Evolutionary conservation across 2,113 vertebrate species (phyloP), one percentile per base, ranked within the genome.

Genomic region (Bagarius yarrelli): DNA sequence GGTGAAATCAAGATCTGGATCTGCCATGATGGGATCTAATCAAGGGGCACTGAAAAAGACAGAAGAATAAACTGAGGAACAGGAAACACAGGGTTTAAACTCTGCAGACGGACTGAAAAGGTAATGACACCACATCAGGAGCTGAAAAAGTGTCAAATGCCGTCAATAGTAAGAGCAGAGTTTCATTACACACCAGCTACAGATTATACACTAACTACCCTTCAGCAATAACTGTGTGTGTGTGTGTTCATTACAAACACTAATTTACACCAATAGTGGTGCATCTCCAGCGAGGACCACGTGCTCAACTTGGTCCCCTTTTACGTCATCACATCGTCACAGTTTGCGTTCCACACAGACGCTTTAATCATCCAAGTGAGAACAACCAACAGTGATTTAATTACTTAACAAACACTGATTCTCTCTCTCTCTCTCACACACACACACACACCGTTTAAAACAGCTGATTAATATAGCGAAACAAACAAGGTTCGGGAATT

Each of bases 1-100:
- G 74, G 89, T 90, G 91, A 98, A 98, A 90, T 98, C 96, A 75
- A 95, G 91, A 88, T 98, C 95, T 84, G 91, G 88, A 89, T 98
- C 97, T 84, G 96, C 94, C 97, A 98, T 98, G 90, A 91, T 94
- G 91, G 83, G 82, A 86, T 88, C 85, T 85, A 89, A 91, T 86
- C 83, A 86, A 85, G 86, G 88, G 90, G 90, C 84, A 84, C 91
- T 93, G 81, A 0, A 44, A 18, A 16, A 84, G 13, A 8, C 4
- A 52, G 1, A 36, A 4, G 19, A 27, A 59, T 47, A 4, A 12
- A 23, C 8, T 73, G 11, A 55, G 27, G 4, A 53, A 44, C 13
- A 25, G 15, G 18, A 40, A 16, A n/a, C 5, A 21, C 56, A 52
- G n/a, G 2, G 4, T 15, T 44, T 14, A 8, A 14, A 6, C 1